These are phyloP conservation scores for Vimba vimba DNA, from an alignment of 2,113 vertebrate species.

Conservation along the genomic window DNA sequence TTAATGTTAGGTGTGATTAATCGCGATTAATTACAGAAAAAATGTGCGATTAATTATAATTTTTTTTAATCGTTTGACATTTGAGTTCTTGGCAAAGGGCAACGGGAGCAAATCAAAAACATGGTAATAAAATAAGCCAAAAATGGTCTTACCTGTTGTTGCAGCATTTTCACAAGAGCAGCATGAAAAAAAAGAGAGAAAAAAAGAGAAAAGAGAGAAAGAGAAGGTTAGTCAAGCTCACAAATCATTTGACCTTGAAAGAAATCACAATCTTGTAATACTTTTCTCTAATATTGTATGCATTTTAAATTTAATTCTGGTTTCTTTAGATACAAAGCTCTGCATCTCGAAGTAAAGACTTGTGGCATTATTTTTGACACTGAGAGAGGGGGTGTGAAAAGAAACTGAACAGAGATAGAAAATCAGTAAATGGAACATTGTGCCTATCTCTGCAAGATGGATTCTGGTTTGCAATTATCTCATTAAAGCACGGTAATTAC, in stretches of 20 bases:
- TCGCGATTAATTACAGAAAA: no score
- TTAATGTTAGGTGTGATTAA: no score
- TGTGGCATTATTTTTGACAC: not conserved
- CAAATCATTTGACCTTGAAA: not conserved
- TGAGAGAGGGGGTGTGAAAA: not conserved
- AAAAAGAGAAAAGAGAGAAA: not conserved
- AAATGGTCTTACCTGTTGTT: conserved; percentile 30
- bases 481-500: conserved; percentile 46
- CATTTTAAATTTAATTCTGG: not conserved
- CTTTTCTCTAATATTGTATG: not conserved
- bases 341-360: not conserved
- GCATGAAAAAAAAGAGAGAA: not conserved
- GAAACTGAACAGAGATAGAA: not conserved
- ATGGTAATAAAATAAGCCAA: not conserved
- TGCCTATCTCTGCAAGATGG: not conserved
- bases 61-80: no score
- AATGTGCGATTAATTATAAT: no score
- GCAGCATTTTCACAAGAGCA: not conserved
- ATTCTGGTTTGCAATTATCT: not conserved
- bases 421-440: not conserved
- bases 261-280: not conserved
- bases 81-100: no score
- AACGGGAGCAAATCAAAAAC: no score
- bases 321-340: not conserved
- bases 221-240: not conserved